phyloP scores from a whole-genome alignment of 2,797 vertebrate genomes.

The Sebastes steindachneri region DNA sequence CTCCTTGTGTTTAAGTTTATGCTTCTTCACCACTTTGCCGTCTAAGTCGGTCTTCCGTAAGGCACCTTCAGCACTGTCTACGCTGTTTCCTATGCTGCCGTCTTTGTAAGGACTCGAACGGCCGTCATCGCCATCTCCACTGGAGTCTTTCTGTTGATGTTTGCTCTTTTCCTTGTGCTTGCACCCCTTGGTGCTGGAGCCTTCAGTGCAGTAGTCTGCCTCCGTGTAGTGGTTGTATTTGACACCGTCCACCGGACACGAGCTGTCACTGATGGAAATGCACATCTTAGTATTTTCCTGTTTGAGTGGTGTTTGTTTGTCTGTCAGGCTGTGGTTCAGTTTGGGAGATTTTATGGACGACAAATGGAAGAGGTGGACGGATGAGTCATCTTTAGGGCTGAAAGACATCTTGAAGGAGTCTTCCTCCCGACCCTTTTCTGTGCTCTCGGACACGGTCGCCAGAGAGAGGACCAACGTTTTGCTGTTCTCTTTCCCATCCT shows the following conservation, averaged over 20 bases:
- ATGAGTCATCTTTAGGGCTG: conserved; percentile 94
- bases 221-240: conserved; percentile 92
- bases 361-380: conserved; percentile 95
- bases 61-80: conserved; percentile 89
- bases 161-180: conserved; percentile 99
- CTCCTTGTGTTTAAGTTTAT: conserved; percentile 97
- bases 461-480: conserved; percentile 88
- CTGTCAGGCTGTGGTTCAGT: conserved; percentile 90
- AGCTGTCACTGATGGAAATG: conserved; percentile 88
- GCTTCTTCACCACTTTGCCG: conserved; percentile 95
- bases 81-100: conserved; percentile 84
- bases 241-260: conserved; percentile 86
- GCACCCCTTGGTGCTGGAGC: conserved; percentile 92
- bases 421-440: conserved; percentile 92
- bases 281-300: conserved; percentile 94
- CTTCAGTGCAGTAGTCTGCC: conserved; percentile 91
- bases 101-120: conserved; percentile 91
- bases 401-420: conserved; percentile 97
- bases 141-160: conserved; percentile 91
- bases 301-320: conserved; percentile 93
- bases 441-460: conserved; percentile 85
- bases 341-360: conserved; percentile 94
- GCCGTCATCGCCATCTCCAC: conserved; percentile 88
- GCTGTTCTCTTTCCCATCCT: conserved; percentile 94
- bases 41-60: conserved; percentile 92